Conservation (phyloP, 2,797 vertebrate genomes). For the Gymnothorax reevesii region DNA sequence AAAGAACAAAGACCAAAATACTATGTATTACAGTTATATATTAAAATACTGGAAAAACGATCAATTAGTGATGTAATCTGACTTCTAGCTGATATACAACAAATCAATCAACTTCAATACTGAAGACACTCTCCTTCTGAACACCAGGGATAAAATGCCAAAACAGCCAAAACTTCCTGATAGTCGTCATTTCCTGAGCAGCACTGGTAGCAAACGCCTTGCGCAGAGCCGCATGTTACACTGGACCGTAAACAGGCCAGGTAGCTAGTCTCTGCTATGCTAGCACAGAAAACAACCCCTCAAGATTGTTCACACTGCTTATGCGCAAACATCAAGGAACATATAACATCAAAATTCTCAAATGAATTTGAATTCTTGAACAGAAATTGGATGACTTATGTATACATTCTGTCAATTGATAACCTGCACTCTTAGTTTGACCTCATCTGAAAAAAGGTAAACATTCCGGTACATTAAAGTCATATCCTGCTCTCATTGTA, state of each 20-base stretch:
- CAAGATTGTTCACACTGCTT: too few relatives aligned
- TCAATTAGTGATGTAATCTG: conserved; percentile 26
- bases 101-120: conserved; percentile 7
- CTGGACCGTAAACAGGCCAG: not conserved
- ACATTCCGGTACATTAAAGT: too few relatives aligned
- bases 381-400: too few relatives aligned
- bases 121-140: not conserved
- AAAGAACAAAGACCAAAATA: conserved; percentile 24
- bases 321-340: too few relatives aligned
- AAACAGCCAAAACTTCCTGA: conserved; percentile 1
- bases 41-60: conserved; percentile 24
- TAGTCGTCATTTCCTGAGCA: conserved; percentile 5
- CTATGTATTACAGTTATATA: conserved; percentile 5
- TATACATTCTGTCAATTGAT: too few relatives aligned
- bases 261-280: not conserved
- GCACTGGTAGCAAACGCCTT: not conserved
- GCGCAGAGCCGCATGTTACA: not conserved
- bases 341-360: too few relatives aligned
- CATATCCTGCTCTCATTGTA: too few relatives aligned
- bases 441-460: too few relatives aligned
- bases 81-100: conserved; percentile 7
- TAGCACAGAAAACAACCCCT: not conserved
- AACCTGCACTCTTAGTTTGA: too few relatives aligned
- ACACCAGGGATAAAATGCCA: not conserved
- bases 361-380: too few relatives aligned